Percentiles rank a stretch among this genome's conserved stretches.
Conservation (phyloP, 2,113 vertebrate species). For the Corythornis vintsioides region DNA sequence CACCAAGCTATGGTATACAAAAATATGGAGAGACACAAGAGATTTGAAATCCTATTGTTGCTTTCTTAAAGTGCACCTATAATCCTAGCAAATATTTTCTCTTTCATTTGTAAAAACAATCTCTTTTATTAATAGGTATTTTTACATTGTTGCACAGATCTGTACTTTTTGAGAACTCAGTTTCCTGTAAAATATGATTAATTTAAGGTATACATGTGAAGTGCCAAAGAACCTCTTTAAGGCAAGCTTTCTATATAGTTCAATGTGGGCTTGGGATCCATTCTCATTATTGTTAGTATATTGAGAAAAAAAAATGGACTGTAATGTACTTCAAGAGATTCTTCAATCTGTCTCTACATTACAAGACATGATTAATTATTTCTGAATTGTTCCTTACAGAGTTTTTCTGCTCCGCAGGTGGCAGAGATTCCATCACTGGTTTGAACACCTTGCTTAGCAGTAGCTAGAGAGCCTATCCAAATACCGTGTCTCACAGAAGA, state of each 20-base stretch:
- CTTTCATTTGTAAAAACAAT: neutral
- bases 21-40: fast-evolving
- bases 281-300: slow-evolving; percentile 14
- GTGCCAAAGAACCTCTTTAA: neutral
- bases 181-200: neutral
- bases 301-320: neutral
- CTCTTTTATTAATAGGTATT: neutral
- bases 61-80: neutral
- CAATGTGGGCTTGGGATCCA: neutral
- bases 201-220: neutral
- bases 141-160: neutral
- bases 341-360: neutral
- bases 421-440: neutral
- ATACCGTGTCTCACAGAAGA: neutral
- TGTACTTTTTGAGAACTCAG: neutral
- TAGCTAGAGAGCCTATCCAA: neutral
- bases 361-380: slow-evolving; percentile 9
- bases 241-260: neutral
- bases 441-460: neutral
- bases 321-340: slow-evolving; percentile 30
- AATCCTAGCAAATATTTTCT: neutral
- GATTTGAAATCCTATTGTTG: neutral
- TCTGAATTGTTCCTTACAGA: neutral
- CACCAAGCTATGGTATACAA: neutral
- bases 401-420: neutral